phyloP scores from a whole-genome alignment of 2,113 vertebrate species.

The Chaetodon auriga region DNA sequence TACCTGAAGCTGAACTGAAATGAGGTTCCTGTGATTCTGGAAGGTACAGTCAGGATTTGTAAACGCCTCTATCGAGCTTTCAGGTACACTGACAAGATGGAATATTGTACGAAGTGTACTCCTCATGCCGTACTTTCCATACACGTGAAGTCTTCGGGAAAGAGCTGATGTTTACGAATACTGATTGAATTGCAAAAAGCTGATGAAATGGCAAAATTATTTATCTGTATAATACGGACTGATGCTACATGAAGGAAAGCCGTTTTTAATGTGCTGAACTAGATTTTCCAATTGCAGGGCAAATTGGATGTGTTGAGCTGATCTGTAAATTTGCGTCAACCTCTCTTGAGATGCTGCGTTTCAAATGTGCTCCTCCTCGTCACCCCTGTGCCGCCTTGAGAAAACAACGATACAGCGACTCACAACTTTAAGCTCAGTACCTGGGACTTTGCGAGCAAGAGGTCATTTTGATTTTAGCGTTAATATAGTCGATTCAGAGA shows the following conservation, averaged over 20 bases:
- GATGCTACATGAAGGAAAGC: slow-evolving; percentile 52
- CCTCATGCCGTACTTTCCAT: neutral
- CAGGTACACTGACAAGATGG: slow-evolving; percentile 24
- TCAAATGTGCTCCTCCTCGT: slow-evolving; percentile 20
- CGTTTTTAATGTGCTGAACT: neutral
- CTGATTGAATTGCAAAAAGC: slow-evolving; percentile 20
- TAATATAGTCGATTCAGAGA: slow-evolving; percentile 14
- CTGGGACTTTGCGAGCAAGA: slow-evolving; percentile 16
- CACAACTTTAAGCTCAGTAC: neutral
- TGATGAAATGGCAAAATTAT: slow-evolving; percentile 18
- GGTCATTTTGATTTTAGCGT: slow-evolving; percentile 23
- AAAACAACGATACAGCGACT: slow-evolving; percentile 14
- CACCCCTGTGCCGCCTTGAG: slow-evolving; percentile 4
- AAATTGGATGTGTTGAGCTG: slow-evolving; percentile 22
- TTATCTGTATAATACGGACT: slow-evolving; percentile 36
- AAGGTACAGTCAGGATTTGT: slow-evolving; percentile 33
- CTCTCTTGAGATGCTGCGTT: slow-evolving; percentile 26
- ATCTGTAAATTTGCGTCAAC: slow-evolving; percentile 24
- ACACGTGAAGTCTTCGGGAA: slow-evolving; percentile 28
- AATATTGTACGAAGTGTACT: slow-evolving; percentile 8
- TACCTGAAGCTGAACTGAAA: slow-evolving; percentile 38
- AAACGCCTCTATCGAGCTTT: slow-evolving; percentile 29
- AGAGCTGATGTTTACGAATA: slow-evolving; percentile 30
- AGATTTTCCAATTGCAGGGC: slow-evolving; percentile 12
- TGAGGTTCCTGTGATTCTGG: slow-evolving; percentile 11